Base-by-base conservation (phyloP, 2,888 invertebrate species). In the Scaptomyza parva region DNA sequence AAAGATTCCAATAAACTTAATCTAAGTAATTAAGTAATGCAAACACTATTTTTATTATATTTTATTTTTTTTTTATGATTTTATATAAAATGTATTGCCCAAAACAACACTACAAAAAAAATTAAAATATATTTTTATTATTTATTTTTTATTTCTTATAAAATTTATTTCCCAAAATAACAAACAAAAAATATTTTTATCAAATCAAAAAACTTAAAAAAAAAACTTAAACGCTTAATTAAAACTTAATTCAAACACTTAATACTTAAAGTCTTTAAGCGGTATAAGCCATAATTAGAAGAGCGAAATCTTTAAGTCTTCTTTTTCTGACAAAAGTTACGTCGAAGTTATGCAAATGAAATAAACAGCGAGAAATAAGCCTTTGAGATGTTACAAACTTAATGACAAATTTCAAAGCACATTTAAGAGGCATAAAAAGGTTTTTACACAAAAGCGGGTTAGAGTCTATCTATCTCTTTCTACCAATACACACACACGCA, bases 341-440 rank as follows among this genome's bases (percentile, higher is more conserved):
- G 3, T 12, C 2, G 8, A 40, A 41, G 22, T 53, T 59, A 59
- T 76, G 64, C 48, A 76, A 76, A 65, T 61, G 39, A 39, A 39
- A 43, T 35, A 24, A 41, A 33, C 48, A 64, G 48, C 9, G 37
- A 26, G 6, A 57, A 39, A 57, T 61, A 66, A 53, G 62, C 54
- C 48, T 18, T 24, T 22, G 30, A 45, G 57, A 62, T 44, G 55
- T 53, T 59, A 45, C 73, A 72, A 67, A 59, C 45, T 55, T 62
- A 62, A 66, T 74, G 67, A 63, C 51, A 76, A 59, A 72, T 77
- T 74, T 59, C 39, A 72, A 60, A 47, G 48, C 45, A 39, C 53
- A 65, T 45, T 70, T 60, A 76, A 50, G 53, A 59, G 44, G 54
- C 55, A 70, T 55, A 26, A 70, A 65, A 76, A 61, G 72, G 66